phyloP scores from a whole-genome alignment of 2,888 invertebrate species.

The Drosophila tripunctata region DNA sequence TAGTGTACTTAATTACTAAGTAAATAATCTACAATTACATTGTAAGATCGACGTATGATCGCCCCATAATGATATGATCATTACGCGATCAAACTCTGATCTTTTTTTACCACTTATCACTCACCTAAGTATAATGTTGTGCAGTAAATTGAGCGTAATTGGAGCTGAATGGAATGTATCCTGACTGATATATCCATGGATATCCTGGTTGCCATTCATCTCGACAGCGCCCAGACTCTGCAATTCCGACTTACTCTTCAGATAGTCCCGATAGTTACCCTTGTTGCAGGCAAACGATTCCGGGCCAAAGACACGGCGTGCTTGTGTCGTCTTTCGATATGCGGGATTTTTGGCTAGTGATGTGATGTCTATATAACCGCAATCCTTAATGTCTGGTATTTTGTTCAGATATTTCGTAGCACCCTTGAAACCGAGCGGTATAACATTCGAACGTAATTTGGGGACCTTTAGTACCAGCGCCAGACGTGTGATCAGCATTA shows the following conservation, averaged over 20 bases:
- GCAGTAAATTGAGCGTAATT: conserved; percentile 70
- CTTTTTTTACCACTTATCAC: too few relatives aligned
- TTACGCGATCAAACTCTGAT: background rate
- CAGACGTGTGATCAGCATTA: conserved; percentile 57
- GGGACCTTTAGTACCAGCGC: conserved; percentile 48
- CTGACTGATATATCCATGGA: conserved; percentile 85
- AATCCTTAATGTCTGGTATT: conserved; percentile 54
- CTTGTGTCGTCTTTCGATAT: conserved; percentile 12
- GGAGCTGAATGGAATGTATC: conserved; percentile 86
- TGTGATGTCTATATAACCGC: conserved; percentile 59
- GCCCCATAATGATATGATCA: background rate
- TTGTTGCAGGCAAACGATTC: conserved; percentile 54
- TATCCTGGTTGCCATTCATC: conserved; percentile 5
- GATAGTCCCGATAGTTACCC: conserved; percentile 28
- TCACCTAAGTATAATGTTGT: conserved; percentile 84
- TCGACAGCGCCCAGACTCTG: conserved; percentile 66
- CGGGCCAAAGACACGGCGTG: conserved; percentile 35
- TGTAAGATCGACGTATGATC: background rate
- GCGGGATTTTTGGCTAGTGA: conserved; percentile 6
- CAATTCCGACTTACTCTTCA: conserved; percentile 15
- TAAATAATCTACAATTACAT: background rate
- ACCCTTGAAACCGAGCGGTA: conserved; percentile 54
- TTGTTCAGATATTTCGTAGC: background rate
- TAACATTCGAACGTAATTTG: conserved; percentile 29
- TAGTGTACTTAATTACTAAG: too few relatives aligned